These are phyloP conservation scores for Neoascia interrupta DNA, from an alignment of 2,888 invertebrate species.

Conservation along the genomic window DNA sequence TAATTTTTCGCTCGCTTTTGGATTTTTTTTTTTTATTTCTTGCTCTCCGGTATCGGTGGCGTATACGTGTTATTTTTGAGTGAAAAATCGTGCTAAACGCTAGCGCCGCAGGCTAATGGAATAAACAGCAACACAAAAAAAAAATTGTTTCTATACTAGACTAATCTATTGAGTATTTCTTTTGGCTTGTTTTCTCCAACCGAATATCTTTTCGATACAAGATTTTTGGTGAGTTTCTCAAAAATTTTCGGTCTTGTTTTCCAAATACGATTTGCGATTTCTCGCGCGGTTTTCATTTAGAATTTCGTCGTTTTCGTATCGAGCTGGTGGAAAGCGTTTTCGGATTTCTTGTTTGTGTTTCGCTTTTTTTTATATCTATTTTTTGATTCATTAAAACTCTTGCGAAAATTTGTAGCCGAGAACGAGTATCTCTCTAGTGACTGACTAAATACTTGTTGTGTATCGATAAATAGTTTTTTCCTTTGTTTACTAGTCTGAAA, in stretches of 20 bases:
- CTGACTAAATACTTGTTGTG: slow-evolving; percentile 49
- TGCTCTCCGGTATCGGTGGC: slow-evolving; percentile 47
- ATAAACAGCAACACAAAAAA: slow-evolving; percentile 35
- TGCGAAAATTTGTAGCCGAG: slow-evolving; percentile 29
- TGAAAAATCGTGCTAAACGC: slow-evolving; percentile 49
- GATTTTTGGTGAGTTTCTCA: slow-evolving; percentile 35
- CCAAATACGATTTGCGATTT: slow-evolving; percentile 47
- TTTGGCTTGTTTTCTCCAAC: slow-evolving; percentile 13
- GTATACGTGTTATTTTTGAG: slow-evolving; percentile 62
- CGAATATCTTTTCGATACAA: slow-evolving; percentile 18
- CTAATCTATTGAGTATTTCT: slow-evolving; percentile 50
- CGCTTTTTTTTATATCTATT: not conserved
- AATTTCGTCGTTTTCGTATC: slow-evolving; percentile 28
- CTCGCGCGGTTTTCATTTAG: slow-evolving; percentile 46
- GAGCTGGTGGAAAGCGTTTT: too few relatives aligned
- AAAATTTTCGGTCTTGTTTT: slow-evolving; percentile 27
- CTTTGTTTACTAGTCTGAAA: slow-evolving; percentile 56
- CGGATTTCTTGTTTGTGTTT: slow-evolving; percentile 8
- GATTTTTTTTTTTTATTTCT: slow-evolving; percentile 19
- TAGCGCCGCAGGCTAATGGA: slow-evolving; percentile 24
- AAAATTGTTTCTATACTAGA: slow-evolving; percentile 41
- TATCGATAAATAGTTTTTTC: slow-evolving; percentile 37
- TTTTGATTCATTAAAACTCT: not conserved
- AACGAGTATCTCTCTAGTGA: too few relatives aligned
- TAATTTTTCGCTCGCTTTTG: too few relatives aligned